Evolutionary conservation across 2,797 vertebrate genomes (phyloP), one percentile per base, ranked within the genome.

Genomic region (Tapirus indicus): DNA sequence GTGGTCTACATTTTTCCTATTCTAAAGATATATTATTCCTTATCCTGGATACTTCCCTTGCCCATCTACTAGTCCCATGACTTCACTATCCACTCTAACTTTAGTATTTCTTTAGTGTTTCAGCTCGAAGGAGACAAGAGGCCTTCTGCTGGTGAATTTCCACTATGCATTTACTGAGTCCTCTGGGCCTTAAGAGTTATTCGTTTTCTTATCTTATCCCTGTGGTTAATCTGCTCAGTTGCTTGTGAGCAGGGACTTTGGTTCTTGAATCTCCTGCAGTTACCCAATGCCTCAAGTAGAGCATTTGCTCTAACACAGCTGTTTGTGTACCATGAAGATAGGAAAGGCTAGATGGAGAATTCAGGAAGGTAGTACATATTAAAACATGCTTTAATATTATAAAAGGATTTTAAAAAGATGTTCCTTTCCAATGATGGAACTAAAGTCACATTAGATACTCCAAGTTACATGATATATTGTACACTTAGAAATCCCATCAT

Each of bases 131-230:
- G 16, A 64, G 13, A 64, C n/a, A 71, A 68, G 35, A 72, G 32
- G 14, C 9, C 27, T 86, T 72, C 52, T 35, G 38, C 23, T 58
- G 23, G 54, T 49, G 18, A 88, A 62, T 78, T 66, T 74, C 35
- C 13, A 56, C 47, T 1, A 18, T 0, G 1, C 1, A 44, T 38
- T 58, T 7, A 25, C 47, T 71, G 32, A 44, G 27, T 11, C 18
- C 25, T 66, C 77, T 64, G 35, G 29, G 66, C 18, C 75, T 21
- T 14, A 64, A 52, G 2, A 69, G 4, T 35, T 32, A 4, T 69
- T 71, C 41, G 11, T 60, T 95, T 60, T 94, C 91, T 88, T 66
- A 14, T 17, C 38, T 82, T 14, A 8, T 52, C 44, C 20, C 93
- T 80, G 13, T 84, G 35, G 16, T 25, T 41, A 4, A 9, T 49